Evolutionary conservation across 2,888 invertebrate species (phyloP).

Genomic region (Gastracanthus pulcherrimus): DNA sequence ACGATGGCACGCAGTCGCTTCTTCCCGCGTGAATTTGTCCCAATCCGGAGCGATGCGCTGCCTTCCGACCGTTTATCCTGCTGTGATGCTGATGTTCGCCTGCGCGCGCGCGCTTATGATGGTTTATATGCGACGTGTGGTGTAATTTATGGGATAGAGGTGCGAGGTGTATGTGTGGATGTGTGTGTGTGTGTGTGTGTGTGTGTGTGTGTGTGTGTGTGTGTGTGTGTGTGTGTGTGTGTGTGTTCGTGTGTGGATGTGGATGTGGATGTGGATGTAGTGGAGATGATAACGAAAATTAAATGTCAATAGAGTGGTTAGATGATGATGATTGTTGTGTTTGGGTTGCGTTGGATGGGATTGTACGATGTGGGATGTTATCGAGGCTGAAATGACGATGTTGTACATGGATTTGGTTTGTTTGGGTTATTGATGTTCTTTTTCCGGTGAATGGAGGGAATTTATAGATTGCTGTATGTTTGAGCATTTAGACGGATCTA

Average conservation of each 20-base stretch:
- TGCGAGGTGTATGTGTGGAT: background rate
- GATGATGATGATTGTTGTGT: background rate
- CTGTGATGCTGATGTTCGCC: too few relatives aligned
- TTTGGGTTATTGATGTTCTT: background rate
- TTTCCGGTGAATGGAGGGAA: background rate
- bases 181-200: background rate
- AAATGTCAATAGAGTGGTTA: background rate
- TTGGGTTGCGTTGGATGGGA: background rate
- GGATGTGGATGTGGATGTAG: too few relatives aligned
- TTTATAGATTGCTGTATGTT: too few relatives aligned
- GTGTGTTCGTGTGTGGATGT: too few relatives aligned
- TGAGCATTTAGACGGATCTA: background rate
- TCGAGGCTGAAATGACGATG: background rate
- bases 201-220: too few relatives aligned
- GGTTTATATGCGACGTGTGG: background rate
- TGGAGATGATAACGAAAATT: slow-evolving; percentile 27
- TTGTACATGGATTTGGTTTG: background rate
- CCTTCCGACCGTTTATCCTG: background rate
- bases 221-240: background rate
- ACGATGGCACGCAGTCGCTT: background rate
- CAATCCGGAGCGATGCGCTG: background rate
- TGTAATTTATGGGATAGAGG: background rate
- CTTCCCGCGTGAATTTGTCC: slow-evolving; percentile 4
- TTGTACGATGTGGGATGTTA: background rate
- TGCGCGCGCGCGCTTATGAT: background rate